A percentile compares a stretch with the other conserved stretches of the same genome.
These are phyloP conservation scores for Loriculus beryllinus DNA, from an alignment of 2,797 vertebrate genomes.

Conservation along the genomic window DNA sequence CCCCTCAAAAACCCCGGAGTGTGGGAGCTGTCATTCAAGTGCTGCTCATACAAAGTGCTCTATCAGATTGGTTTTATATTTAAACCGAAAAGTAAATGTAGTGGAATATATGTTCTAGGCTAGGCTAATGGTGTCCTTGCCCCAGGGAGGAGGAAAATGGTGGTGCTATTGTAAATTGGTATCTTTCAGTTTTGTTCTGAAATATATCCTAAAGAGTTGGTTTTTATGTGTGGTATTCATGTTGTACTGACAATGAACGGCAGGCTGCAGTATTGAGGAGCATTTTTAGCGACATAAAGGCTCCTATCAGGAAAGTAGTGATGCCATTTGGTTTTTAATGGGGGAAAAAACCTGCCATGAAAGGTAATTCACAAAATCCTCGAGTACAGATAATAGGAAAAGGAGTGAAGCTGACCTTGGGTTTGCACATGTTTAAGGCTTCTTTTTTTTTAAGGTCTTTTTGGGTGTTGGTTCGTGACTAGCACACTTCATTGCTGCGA, in stretches of 20 bases:
- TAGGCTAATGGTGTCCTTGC: neutral
- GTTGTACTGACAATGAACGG: neutral
- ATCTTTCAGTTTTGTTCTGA: neutral
- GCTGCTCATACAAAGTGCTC: neutral
- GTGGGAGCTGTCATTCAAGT: neutral
- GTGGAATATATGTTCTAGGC: neutral
- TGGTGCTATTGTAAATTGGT: neutral
- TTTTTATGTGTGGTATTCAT: neutral
- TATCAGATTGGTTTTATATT: neutral
- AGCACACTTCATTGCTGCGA: neutral
- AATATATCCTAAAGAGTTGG: neutral
- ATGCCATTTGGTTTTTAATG: neutral
- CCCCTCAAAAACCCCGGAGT: neutral
- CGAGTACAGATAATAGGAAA: neutral
- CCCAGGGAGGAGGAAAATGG: neutral
- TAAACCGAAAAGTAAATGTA: neutral
- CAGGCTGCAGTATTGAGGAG: conserved; percentile 23
- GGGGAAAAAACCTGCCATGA: neutral
- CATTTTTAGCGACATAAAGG: neutral
- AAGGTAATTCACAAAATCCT: neutral
- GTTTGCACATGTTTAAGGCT: neutral
- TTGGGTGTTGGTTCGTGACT: accelerated
- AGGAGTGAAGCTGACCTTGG: neutral
- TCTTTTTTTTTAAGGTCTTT: neutral
- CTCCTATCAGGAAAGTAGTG: neutral